Evolutionary conservation across 2,888 invertebrate species (phyloP).

Genomic region (Parasteatoda lunata): DNA sequence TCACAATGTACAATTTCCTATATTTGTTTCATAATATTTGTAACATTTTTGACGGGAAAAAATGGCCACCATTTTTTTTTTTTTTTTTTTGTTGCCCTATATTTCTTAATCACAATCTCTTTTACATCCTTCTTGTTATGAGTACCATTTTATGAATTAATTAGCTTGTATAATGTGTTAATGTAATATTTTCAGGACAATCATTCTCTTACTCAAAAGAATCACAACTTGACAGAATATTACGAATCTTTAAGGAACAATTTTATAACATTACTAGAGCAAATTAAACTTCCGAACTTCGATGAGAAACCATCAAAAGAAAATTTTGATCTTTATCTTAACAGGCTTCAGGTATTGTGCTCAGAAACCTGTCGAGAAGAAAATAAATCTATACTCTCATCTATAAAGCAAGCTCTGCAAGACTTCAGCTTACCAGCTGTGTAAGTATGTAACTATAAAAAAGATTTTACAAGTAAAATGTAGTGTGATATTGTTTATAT

Average conservation of each 20-base stretch:
- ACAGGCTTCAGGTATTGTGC: conserved; percentile 92
- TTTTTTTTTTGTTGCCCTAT: too few relatives aligned
- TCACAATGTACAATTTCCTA: too few relatives aligned
- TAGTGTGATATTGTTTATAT: too few relatives aligned
- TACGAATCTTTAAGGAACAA: conserved; percentile 94
- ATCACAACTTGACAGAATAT: conserved; percentile 90
- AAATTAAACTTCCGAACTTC: conserved; percentile 84
- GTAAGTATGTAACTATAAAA: conserved; percentile 56
- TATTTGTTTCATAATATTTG: too few relatives aligned
- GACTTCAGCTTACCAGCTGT: conserved; percentile 88
- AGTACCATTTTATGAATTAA: too few relatives aligned
- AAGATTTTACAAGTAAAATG: too few relatives aligned
- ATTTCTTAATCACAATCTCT: too few relatives aligned
- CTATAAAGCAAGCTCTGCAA: conserved; percentile 91
- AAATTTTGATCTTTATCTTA: conserved; percentile 93
- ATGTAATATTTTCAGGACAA: conserved; percentile 65
- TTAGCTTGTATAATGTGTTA: neutral
- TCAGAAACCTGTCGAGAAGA: conserved; percentile 78
- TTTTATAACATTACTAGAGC: conserved; percentile 91
- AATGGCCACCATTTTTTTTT: too few relatives aligned
- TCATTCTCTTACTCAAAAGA: conserved; percentile 75
- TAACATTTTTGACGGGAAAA: too few relatives aligned
- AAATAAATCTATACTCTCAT: conserved; percentile 89
- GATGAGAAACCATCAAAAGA: conserved; percentile 80
- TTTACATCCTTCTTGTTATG: too few relatives aligned